These are phyloP conservation scores for Lepetodrilus schrolli DNA, from an alignment of 2,888 invertebrate species.

Conservation along the genomic window DNA sequence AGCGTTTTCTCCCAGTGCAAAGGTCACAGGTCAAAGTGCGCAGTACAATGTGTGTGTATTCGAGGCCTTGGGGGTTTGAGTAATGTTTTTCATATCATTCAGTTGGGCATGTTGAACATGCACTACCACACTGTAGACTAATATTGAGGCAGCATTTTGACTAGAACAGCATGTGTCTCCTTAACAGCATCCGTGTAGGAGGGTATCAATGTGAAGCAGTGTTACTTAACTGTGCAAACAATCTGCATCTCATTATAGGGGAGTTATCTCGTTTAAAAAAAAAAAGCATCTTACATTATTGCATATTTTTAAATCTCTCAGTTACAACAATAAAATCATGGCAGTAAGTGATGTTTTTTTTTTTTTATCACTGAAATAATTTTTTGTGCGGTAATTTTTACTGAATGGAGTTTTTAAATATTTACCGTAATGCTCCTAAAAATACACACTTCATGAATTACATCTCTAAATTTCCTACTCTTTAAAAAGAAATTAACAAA, in stretches of 20 bases:
- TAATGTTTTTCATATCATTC: neutral
- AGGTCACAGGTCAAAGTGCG: slow-evolving; percentile 16
- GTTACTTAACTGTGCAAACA: slow-evolving; percentile 11
- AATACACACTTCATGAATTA: too few species aligned
- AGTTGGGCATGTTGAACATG: neutral
- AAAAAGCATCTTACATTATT: slow-evolving; percentile 1
- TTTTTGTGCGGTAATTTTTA: neutral
- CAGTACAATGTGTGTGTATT: too few species aligned
- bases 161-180: neutral
- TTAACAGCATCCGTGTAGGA: neutral
- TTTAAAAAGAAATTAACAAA: too few species aligned
- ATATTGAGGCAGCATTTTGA: slow-evolving; percentile 16
- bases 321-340: neutral
- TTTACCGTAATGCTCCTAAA: too few species aligned
- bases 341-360: too few species aligned
- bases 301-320: neutral
- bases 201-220: neutral
- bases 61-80: too few species aligned
- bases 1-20: neutral
- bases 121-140: neutral
- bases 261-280: neutral
- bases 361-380: neutral
- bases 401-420: neutral
- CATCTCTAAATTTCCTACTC: too few species aligned
- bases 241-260: neutral